A percentile compares a stretch with the other conserved stretches of the same genome.
These are phyloP conservation scores for Nannobrachium achirus DNA, from an alignment of 2,113 vertebrate species.

Conservation along the genomic window DNA sequence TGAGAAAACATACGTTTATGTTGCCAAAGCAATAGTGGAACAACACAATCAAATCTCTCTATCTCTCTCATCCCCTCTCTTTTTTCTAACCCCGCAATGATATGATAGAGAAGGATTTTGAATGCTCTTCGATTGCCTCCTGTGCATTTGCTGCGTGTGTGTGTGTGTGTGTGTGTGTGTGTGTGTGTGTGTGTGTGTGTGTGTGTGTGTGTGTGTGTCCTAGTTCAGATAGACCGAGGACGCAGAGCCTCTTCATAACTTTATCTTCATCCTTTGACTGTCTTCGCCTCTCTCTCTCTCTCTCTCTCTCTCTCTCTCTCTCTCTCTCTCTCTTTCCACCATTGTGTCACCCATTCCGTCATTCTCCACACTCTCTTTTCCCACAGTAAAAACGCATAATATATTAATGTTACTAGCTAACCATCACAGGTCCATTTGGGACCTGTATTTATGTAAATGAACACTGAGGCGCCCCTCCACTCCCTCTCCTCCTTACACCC, in stretches of 20 bases:
- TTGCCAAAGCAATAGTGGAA: too few relatives aligned
- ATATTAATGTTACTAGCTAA: too few relatives aligned
- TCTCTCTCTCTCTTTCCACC: background rate
- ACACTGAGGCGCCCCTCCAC: too few relatives aligned
- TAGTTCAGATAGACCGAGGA: too few relatives aligned
- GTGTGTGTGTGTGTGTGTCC: background rate
- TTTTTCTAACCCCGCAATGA: too few relatives aligned
- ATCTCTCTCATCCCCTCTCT: conserved; percentile 9
- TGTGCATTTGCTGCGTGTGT: conserved; percentile 36
- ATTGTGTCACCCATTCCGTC: background rate
- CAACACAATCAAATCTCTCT: too few relatives aligned
- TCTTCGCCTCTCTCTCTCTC: conserved; percentile 46
- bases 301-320: conserved; percentile 42
- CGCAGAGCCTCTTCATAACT: too few relatives aligned
- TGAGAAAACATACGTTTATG: too few relatives aligned
- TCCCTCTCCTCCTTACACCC: conserved; percentile 23
- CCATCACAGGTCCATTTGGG: too few relatives aligned
- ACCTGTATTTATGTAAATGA: too few relatives aligned
- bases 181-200: conserved; percentile 18
- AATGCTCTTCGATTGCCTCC: conserved; percentile 40
- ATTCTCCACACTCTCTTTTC: conserved; percentile 7
- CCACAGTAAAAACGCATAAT: background rate
- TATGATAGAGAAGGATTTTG: conserved; percentile 1
- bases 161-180: conserved; percentile 26
- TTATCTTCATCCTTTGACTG: background rate